Conservation (phyloP, 2,888 invertebrate species). For the Amiota minor region DNA sequence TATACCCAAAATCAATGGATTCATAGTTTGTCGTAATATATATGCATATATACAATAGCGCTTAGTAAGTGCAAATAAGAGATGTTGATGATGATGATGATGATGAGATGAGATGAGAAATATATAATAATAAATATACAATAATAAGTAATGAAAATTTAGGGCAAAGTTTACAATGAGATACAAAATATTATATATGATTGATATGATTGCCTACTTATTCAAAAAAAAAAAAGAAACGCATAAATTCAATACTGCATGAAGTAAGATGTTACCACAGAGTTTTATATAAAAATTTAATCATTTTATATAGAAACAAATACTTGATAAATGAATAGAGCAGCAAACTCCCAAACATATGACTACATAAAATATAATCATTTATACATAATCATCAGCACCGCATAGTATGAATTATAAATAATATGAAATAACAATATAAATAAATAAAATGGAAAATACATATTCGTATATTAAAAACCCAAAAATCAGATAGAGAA, state of each 20-base stretch:
- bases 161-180: slow-evolving; percentile 63
- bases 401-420: slow-evolving; percentile 69
- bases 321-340: neutral
- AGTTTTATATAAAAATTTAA: slow-evolving; percentile 20
- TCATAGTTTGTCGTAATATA: neutral
- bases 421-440: slow-evolving; percentile 17
- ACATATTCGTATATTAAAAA: slow-evolving; percentile 31
- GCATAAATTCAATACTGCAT: neutral
- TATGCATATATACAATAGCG: no score
- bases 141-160: slow-evolving; percentile 53
- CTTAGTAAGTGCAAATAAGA: no score
- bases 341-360: slow-evolving; percentile 23
- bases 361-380: slow-evolving; percentile 50
- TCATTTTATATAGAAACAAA: slow-evolving; percentile 55
- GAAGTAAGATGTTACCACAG: neutral
- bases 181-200: slow-evolving; percentile 45
- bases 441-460: slow-evolving; percentile 30
- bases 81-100: no score
- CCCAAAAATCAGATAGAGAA: slow-evolving; percentile 37
- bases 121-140: slow-evolving; percentile 38
- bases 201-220: slow-evolving; percentile 32
- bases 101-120: no score
- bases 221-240: neutral
- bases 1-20: neutral
- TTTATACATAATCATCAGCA: slow-evolving; percentile 71